Conservation (phyloP, 2,888 invertebrate genomes). For the Torymus auratus region DNA sequence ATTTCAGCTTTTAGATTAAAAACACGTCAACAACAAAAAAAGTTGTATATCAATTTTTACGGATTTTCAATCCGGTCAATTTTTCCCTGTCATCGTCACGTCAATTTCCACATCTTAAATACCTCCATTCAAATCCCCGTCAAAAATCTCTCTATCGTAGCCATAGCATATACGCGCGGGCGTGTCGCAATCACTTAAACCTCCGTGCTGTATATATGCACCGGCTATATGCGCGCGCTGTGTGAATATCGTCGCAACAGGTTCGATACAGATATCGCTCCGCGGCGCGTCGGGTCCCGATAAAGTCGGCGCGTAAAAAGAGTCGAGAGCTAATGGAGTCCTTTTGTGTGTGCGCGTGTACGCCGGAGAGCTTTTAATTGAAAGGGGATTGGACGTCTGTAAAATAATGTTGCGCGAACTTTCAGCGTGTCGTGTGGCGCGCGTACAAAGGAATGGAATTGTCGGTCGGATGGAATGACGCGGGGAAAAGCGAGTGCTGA, state of each 20-base stretch:
- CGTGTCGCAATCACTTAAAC: too few species aligned
- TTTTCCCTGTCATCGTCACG: too few species aligned
- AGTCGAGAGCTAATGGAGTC: conserved; percentile 32
- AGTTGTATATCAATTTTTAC: too few species aligned
- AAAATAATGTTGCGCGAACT: conserved; percentile 34
- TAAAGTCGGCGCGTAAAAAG: conserved; percentile 17
- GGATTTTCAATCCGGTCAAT: too few species aligned
- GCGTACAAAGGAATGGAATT: conserved; percentile 20
- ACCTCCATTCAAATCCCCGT: too few species aligned
- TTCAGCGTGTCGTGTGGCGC: background rate
- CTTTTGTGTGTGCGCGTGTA: conserved; percentile 19
- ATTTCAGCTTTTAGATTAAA: too few species aligned
- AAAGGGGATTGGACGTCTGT: conserved; percentile 19
- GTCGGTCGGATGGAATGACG: conserved; percentile 1
- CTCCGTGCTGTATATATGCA: too few species aligned
- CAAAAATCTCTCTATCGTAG: too few species aligned
- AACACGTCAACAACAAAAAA: too few species aligned
- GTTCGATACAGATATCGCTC: conserved; percentile 19
- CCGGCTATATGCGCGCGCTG: background rate
- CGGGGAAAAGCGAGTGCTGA: conserved; percentile 13
- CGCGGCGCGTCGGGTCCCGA: background rate
- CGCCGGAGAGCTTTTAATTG: conserved; percentile 19
- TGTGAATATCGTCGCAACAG: conserved; percentile 12
- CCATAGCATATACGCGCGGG: too few species aligned
- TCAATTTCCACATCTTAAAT: too few species aligned